These are phyloP conservation scores for Mohoua ochrocephala DNA, from an alignment of 2,113 vertebrate species.

Conservation along the genomic window DNA sequence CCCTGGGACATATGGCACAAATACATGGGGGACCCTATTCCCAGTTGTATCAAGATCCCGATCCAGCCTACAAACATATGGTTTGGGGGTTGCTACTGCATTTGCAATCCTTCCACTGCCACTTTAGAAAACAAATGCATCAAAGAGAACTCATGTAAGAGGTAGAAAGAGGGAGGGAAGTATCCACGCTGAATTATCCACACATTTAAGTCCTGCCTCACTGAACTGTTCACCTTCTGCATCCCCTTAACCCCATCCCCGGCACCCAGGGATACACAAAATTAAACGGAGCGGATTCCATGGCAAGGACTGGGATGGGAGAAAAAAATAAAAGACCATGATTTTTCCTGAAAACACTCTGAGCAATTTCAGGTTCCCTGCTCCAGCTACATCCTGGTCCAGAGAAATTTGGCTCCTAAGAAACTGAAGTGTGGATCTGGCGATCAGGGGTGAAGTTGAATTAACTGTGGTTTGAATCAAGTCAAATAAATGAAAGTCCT, in stretches of 20 bases:
- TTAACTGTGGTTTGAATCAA: background rate
- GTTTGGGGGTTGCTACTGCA: background rate
- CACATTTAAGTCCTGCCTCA: background rate
- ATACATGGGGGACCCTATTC: background rate
- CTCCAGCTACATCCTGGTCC: background rate
- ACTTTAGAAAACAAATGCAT: background rate
- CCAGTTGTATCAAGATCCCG: fast-evolving
- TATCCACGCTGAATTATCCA: fast-evolving
- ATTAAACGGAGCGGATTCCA: background rate
- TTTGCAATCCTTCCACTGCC: background rate
- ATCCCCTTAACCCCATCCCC: background rate
- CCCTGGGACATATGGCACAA: fast-evolving
- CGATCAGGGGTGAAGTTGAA: background rate
- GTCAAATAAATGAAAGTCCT: background rate
- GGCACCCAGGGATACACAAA: background rate
- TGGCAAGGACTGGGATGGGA: background rate
- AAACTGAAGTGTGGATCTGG: background rate
- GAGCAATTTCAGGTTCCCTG: background rate
- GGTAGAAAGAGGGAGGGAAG: background rate
- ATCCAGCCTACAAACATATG: background rate
- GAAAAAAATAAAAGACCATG: background rate
- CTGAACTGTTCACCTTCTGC: background rate
- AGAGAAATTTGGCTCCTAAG: background rate
- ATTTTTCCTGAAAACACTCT: background rate
- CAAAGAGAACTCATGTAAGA: background rate